phyloP scores from a whole-genome alignment of 2,888 invertebrate species.

The Melanchra persicariae region DNA sequence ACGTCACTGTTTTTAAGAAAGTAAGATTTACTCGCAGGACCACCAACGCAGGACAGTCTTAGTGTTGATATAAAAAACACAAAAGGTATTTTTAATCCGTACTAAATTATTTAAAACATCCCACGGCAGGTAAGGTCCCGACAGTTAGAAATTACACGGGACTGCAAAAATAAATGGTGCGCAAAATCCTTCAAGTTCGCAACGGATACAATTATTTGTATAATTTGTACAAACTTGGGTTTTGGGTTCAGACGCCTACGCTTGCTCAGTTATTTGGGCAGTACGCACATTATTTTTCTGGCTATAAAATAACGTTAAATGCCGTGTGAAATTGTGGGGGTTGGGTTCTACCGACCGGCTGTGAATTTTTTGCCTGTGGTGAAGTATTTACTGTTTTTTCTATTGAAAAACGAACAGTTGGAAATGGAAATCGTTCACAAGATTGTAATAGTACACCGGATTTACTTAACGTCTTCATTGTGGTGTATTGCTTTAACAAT shows the following conservation, averaged over 20 bases:
- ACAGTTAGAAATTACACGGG: neutral
- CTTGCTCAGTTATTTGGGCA: conserved; percentile 15
- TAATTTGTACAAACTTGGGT: conserved; percentile 20
- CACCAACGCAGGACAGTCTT: neutral
- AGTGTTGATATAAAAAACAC: neutral
- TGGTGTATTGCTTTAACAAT: neutral
- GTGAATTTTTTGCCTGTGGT: conserved; percentile 3
- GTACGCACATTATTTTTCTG: conserved; percentile 14
- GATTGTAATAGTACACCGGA: neutral
- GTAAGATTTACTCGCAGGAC: neutral
- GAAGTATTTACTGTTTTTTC: conserved; percentile 14
- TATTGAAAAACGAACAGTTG: conserved; percentile 3
- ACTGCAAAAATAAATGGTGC: conserved; percentile 32
- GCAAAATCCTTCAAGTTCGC: conserved; percentile 9
- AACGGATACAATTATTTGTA: conserved; percentile 8
- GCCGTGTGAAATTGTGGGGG: conserved; percentile 59
- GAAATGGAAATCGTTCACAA: too few relatives aligned
- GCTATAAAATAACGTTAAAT: conserved; percentile 56
- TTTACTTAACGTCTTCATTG: neutral
- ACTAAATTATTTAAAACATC: conserved; percentile 28
- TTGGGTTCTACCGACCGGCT: conserved; percentile 30
- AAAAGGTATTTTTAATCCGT: conserved; percentile 5
- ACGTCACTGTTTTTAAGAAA: neutral
- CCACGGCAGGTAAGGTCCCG: conserved; percentile 3
- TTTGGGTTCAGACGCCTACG: conserved; percentile 15